These are phyloP conservation scores for Alethe diademata DNA, from an alignment of 2,113 vertebrate genomes.

Conservation along the genomic window DNA sequence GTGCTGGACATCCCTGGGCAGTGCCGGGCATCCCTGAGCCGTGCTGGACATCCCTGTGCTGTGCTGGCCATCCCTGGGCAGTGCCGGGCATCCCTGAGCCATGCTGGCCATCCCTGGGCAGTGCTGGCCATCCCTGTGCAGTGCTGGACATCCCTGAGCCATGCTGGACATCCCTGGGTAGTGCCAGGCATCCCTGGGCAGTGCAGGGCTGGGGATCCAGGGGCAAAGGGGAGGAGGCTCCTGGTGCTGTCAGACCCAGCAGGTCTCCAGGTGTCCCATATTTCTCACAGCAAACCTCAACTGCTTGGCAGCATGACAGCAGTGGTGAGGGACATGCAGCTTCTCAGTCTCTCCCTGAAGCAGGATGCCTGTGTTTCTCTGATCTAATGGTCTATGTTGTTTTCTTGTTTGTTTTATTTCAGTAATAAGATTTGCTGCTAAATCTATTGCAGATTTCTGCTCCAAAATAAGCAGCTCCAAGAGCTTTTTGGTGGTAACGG, in stretches of 20 bases:
- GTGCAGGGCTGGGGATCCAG: no score
- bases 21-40: background rate
- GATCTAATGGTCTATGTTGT: background rate
- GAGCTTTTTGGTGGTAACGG: rapidly evolving
- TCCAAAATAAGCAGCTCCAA: background rate
- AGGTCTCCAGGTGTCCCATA: background rate
- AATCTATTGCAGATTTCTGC: background rate
- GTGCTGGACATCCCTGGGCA: background rate
- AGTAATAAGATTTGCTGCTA: background rate
- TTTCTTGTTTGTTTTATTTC: background rate
- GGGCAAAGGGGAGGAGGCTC: no score
- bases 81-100: background rate
- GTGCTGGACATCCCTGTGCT: no score
- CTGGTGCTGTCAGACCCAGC: rapidly evolving
- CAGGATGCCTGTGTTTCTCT: background rate
- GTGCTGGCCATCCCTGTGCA: background rate
- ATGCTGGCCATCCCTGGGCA: no score
- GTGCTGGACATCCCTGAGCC: no score
- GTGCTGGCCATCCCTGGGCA: background rate
- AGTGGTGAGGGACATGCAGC: rapidly evolving
- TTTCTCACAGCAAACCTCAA: background rate
- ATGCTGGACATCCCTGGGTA: no score
- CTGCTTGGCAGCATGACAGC: background rate
- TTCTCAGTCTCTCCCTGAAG: background rate
- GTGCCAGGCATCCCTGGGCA: background rate